phyloP scores from a whole-genome alignment of 2,888 invertebrate genomes.

The Oegoconia quadripuncta region DNA sequence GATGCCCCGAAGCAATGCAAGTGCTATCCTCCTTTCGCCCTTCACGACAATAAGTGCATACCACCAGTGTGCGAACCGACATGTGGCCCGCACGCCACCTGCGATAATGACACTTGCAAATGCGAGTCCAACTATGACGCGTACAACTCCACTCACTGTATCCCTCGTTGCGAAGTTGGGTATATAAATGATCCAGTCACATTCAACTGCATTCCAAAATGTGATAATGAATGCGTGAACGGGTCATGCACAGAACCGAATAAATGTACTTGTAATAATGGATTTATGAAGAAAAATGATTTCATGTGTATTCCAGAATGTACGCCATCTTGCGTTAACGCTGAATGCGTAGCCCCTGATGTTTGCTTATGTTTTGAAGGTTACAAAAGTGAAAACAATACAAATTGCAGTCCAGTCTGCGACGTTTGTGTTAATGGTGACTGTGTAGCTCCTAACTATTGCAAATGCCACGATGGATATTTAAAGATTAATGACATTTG shows the following conservation, averaged over 20 bases:
- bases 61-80: conserved; percentile 52
- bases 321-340: conserved; percentile 25
- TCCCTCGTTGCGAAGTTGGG: conserved; percentile 25
- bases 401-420: conserved; percentile 41
- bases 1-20: conserved; percentile 35
- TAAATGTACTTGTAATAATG: conserved; percentile 36
- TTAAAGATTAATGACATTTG: conserved; percentile 21
- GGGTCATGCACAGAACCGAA: conserved; percentile 44
- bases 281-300: conserved; percentile 19
- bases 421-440: conserved; percentile 33
- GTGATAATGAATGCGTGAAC: conserved; percentile 44
- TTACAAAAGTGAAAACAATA: conserved; percentile 21
- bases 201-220: conserved; percentile 19
- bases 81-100: conserved; percentile 43
- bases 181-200: conserved; percentile 41
- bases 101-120: conserved; percentile 42
- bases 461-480: conserved; percentile 26
- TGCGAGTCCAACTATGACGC: conserved; percentile 37
- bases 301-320: conserved; percentile 31
- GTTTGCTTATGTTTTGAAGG: conserved; percentile 30
- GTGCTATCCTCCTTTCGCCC: conserved; percentile 36
- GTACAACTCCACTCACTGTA: conserved; percentile 19
- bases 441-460: conserved; percentile 32
- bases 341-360: conserved; percentile 31
- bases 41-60: conserved; percentile 23